phyloP scores from a whole-genome alignment of 2,797 vertebrate genomes.

The Dendrocincla tyrannina region DNA sequence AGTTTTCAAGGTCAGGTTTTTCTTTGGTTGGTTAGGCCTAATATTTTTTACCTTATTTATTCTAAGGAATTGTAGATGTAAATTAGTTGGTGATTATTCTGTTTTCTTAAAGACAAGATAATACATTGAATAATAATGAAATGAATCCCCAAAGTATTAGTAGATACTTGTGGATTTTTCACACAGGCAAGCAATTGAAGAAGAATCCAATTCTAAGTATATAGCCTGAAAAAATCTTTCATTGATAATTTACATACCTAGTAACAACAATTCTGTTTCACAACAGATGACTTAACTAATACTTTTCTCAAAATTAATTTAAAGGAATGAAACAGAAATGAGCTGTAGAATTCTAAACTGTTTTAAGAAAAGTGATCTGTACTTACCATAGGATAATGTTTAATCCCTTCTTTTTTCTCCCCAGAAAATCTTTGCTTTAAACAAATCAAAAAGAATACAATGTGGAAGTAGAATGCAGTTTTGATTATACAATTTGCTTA shows the following conservation, averaged over 20 bases:
- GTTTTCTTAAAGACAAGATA: background rate
- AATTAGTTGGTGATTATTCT: background rate
- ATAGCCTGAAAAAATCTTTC: background rate
- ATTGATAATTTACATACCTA: background rate
- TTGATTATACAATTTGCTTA: background rate
- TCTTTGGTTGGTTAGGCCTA: background rate
- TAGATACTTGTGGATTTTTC: background rate
- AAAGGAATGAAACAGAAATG: background rate
- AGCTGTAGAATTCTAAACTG: background rate
- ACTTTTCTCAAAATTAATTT: background rate
- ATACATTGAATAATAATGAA: background rate
- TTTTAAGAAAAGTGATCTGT: background rate
- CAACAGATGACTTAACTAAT: background rate
- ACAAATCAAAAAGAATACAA: background rate
- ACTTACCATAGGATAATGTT: background rate
- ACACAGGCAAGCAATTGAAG: background rate
- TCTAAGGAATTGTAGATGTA: background rate
- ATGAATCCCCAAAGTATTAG: background rate
- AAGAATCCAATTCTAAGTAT: background rate
- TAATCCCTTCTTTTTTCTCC: background rate
- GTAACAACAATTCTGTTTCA: background rate
- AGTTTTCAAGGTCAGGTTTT: background rate
- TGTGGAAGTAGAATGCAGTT: background rate
- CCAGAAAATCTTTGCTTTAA: background rate
- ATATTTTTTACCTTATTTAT: background rate